Base-by-base conservation (phyloP, 1,140 invertebrate species). In the Drosophila parabipectinata region DNA sequence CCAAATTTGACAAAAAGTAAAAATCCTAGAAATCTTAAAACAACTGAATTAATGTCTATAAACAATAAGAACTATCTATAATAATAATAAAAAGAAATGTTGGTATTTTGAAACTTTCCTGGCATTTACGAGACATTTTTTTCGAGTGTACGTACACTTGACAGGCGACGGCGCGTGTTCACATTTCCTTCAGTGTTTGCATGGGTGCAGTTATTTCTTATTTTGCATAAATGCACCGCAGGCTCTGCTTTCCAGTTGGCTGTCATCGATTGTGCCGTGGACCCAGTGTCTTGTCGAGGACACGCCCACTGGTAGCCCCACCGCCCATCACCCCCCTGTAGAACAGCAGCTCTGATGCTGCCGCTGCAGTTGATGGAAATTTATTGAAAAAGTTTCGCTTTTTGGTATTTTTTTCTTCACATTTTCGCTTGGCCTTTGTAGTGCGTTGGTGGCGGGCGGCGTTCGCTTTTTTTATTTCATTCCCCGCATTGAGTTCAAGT, bases 151-250 rank as follows among this genome's bases (percentile, higher is more conserved):
- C 21, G 52, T 44, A 67, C 54, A 76, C 66, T 61, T 62, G 61
- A 52, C 64, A 62, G 48, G 55, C 72, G 66, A 53, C 82, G 64
- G 81, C 80, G 59, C 67, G 67, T 69, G 66, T 63, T 67, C 53
- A 53, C 58, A 41, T 69, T 59, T 53, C 41, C 44, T 66, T 53
- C 32, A 9, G 75, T 68, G 34, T 45, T 63, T 82, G 55, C 48
- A 44, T 76, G 52, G 44, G 57, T 80, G 52, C 66, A 77, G 82
- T 87, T 87, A 87, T 88, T 87, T 87, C 82, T 87, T 87, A 87
- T 87, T 87, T 87, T 87, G 83, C 83, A 87, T 88, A 87, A 87
- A 87, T 87, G 83, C 82, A 87, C 83, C 82, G 64, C 82, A 87
- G 82, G 77, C 82, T 81, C 72, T 72, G 78, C 78, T 87, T 87